Conservation (phyloP, 2,113 vertebrate species). For the Uropsilus gracilis region DNA sequence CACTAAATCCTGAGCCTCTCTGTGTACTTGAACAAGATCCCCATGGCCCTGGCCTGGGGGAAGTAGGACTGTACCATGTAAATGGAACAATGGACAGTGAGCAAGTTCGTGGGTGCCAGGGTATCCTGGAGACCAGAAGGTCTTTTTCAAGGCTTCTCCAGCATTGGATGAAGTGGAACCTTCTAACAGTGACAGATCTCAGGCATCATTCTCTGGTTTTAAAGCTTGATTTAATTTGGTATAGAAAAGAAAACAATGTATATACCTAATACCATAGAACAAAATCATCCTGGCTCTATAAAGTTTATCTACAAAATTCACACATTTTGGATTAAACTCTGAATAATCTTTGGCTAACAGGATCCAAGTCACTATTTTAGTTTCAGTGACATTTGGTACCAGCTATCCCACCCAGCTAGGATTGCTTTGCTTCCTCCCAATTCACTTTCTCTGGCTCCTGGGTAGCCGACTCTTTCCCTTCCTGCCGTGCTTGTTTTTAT, state of each 20-base stretch:
- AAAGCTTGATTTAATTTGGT: background rate
- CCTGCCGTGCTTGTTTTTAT: background rate
- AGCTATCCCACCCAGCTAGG: background rate
- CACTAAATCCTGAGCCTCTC: background rate
- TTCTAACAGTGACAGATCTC: background rate
- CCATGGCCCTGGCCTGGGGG: background rate
- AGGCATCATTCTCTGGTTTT: background rate
- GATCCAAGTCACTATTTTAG: background rate
- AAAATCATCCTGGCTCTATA: background rate
- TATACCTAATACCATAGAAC: background rate
- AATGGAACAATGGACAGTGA: too few relatives aligned
- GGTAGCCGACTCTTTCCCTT: background rate
- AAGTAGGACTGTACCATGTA: background rate
- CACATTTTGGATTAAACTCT: background rate
- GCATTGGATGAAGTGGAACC: background rate
- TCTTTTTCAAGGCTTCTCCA: background rate
- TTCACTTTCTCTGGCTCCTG: background rate
- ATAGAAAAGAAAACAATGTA: background rate
- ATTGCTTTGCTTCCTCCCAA: background rate
- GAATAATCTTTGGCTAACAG: background rate
- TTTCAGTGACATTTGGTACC: background rate
- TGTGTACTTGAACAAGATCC: background rate
- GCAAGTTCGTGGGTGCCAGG: fast-evolving
- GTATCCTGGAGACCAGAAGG: background rate
- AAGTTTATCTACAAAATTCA: background rate